Percentiles rank a stretch among this genome's conserved stretches.
These are phyloP conservation scores for Amblyteles armatorius DNA, from an alignment of 2,888 invertebrate species.

Conservation along the genomic window DNA sequence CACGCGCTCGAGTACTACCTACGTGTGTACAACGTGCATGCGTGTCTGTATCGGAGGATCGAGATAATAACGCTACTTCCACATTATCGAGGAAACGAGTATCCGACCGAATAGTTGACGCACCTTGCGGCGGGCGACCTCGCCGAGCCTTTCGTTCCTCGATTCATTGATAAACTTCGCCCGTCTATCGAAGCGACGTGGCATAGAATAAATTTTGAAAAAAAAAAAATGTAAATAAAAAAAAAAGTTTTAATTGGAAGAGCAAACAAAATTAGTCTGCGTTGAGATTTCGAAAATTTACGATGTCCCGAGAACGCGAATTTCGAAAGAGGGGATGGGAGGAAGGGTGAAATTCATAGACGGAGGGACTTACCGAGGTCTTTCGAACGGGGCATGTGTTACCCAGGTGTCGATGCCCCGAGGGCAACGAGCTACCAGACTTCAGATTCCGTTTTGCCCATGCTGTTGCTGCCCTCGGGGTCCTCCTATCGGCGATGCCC, in stretches of 20 bases:
- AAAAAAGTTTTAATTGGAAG: not conserved
- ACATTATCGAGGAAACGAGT: not conserved
- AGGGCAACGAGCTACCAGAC: conserved; percentile 34
- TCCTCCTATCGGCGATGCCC: conserved; percentile 9
- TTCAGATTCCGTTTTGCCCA: conserved; percentile 20
- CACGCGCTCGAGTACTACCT: conserved; percentile 30
- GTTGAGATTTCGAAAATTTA: too few relatives aligned
- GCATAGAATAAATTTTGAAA: too few relatives aligned
- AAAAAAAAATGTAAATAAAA: not conserved
- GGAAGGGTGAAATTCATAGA: conserved; percentile 6
- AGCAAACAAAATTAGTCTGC: too few relatives aligned
- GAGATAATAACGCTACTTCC: conserved; percentile 33
- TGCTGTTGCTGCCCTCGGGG: conserved; percentile 10
- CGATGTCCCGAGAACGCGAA: not conserved
- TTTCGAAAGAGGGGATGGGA: not conserved
- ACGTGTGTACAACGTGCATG: not conserved
- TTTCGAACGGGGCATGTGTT: conserved; percentile 74
- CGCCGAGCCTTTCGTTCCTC: not conserved
- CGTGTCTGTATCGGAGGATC: not conserved
- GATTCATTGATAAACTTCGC: not conserved
- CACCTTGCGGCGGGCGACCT: conserved; percentile 36
- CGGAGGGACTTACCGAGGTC: not conserved
- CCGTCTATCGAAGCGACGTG: not conserved
- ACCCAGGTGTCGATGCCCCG: conserved; percentile 78
- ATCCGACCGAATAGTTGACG: conserved; percentile 20